Evolutionary conservation across 2,888 invertebrate genomes (phyloP).

Genomic region (Lepas anatifera): DNA sequence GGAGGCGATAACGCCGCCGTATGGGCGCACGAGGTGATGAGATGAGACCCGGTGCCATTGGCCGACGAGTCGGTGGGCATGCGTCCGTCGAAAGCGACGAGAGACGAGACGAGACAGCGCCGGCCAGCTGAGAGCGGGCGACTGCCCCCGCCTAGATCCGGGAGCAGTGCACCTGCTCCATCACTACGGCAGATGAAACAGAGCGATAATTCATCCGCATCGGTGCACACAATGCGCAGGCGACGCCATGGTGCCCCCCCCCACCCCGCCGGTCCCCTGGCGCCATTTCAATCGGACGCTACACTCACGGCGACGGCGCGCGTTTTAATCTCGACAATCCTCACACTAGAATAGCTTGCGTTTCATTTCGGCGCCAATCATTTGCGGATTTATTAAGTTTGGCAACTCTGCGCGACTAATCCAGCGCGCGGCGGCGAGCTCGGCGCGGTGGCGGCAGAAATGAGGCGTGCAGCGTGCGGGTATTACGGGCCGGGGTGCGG

Average conservation of each 20-base stretch:
- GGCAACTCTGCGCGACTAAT: slow-evolving; percentile 14
- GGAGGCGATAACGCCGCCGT: too few species aligned
- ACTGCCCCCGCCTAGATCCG: neutral
- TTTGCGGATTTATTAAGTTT: slow-evolving; percentile 14
- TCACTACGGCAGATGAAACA: too few species aligned
- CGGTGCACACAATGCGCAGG: neutral
- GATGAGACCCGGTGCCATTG: too few species aligned
- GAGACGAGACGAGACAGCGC: too few species aligned
- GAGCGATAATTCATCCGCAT: neutral
- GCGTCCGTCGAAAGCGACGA: too few species aligned
- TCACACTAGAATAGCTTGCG: slow-evolving; percentile 2
- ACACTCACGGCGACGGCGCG: neutral
- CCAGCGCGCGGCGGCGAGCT: neutral
- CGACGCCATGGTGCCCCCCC: neutral
- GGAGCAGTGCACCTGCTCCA: too few species aligned
- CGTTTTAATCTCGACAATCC: slow-evolving; percentile 6
- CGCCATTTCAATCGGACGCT: neutral
- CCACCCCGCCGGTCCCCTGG: neutral
- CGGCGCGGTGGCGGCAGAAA: neutral
- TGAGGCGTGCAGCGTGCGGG: neutral
- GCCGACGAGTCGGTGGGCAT: too few species aligned
- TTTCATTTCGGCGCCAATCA: slow-evolving; percentile 5
- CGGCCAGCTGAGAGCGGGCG: too few species aligned
- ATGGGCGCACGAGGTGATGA: too few species aligned
- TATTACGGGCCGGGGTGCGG: neutral